A percentile compares a stretch with the other conserved stretches of the same genome.
phyloP scores from a whole-genome alignment of 2,888 invertebrate species.

The Drepana falcataria region DNA sequence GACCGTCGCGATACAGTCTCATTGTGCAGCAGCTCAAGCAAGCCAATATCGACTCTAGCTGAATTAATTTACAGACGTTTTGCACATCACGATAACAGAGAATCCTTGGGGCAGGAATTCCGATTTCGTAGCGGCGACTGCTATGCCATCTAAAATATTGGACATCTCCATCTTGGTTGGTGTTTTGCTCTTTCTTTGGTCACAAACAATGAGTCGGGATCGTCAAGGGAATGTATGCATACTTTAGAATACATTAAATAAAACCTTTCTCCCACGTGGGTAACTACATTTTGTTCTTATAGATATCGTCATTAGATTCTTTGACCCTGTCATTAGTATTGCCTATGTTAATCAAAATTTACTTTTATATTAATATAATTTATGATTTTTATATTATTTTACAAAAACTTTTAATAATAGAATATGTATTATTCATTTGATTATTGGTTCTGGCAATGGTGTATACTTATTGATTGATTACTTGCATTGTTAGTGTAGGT shows the following conservation, averaged over 20 bases:
- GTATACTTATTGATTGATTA: too few relatives aligned
- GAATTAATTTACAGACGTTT: slow-evolving; percentile 44
- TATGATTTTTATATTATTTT: too few relatives aligned
- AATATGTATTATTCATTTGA: too few relatives aligned
- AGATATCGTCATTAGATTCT: too few relatives aligned
- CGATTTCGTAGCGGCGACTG: slow-evolving; percentile 73
- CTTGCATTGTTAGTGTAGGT: too few relatives aligned
- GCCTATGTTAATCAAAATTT: too few relatives aligned
- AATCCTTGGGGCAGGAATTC: slow-evolving; percentile 69
- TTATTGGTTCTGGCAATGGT: too few relatives aligned
- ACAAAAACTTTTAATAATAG: too few relatives aligned
- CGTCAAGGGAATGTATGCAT: slow-evolving; percentile 74
- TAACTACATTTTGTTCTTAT: slow-evolving; percentile 6
- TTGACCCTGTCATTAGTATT: too few relatives aligned
- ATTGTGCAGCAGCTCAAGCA: slow-evolving; percentile 34
- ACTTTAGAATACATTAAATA: slow-evolving; percentile 61
- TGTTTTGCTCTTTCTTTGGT: slow-evolving; percentile 72
- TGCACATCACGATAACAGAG: slow-evolving; percentile 29
- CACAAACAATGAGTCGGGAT: slow-evolving; percentile 73
- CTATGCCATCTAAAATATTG: slow-evolving; percentile 79
- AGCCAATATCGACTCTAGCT: slow-evolving; percentile 46
- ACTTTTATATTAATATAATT: too few relatives aligned
- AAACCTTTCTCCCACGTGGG: slow-evolving; percentile 51
- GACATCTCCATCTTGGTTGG: slow-evolving; percentile 76
- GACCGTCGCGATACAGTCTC: slow-evolving; percentile 56